A percentile compares a stretch with the other conserved stretches of the same genome.
Conservation (phyloP, 2,113 vertebrate species). For the Albula glossodonta region DNA sequence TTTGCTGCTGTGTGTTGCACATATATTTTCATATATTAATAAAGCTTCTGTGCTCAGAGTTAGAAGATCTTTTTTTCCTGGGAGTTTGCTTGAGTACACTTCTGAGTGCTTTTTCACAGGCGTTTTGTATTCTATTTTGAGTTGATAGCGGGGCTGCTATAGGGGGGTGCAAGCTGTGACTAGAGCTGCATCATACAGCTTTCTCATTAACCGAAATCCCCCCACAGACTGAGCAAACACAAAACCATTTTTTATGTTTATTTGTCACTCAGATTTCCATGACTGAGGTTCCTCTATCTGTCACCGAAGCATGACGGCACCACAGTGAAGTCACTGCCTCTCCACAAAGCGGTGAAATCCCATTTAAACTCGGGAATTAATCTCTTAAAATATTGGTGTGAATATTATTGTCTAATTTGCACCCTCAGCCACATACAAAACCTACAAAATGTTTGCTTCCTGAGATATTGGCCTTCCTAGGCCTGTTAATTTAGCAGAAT, state of each 20-base stretch:
- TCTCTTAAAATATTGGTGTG: neutral
- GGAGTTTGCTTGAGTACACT: neutral
- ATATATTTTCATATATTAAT: neutral
- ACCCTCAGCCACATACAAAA: neutral
- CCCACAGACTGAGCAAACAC: conserved; percentile 6
- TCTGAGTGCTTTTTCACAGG: neutral
- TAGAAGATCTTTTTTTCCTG: neutral
- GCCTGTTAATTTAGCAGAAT: neutral
- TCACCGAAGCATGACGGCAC: neutral
- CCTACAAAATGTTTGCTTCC: neutral
- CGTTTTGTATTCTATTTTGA: neutral
- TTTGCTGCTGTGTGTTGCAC: neutral
- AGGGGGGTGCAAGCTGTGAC: neutral
- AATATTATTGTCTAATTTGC: neutral
- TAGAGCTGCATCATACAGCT: neutral
- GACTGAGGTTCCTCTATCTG: neutral
- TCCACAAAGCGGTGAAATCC: neutral
- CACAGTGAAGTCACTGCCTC: neutral
- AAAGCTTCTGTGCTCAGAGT: neutral
- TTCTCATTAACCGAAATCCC: conserved; percentile 6
- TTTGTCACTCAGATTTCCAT: conserved; percentile 1
- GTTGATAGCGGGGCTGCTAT: neutral
- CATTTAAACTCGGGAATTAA: neutral
- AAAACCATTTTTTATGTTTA: neutral
- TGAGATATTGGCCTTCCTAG: neutral